phyloP scores from a whole-genome alignment of 2,888 invertebrate species.

The Clanis bilineata region DNA sequence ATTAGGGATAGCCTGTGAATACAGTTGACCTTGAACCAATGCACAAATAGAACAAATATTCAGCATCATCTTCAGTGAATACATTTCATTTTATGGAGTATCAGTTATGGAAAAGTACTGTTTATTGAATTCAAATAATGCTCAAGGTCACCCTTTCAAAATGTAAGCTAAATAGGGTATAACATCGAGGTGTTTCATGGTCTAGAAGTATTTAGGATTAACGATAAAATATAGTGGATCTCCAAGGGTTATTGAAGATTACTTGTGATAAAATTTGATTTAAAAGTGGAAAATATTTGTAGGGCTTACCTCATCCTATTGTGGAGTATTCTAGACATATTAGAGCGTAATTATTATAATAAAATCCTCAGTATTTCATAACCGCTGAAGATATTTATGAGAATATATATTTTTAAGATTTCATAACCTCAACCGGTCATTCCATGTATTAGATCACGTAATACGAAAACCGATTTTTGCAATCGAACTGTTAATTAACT shows the following conservation, averaged over 20 bases:
- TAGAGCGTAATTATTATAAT: slow-evolving; percentile 52
- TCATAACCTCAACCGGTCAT: slow-evolving; percentile 73
- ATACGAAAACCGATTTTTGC: slow-evolving; percentile 41
- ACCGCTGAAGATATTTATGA: slow-evolving; percentile 44
- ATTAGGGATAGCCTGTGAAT: not conserved
- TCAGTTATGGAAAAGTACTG: not conserved
- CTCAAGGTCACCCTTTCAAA: not conserved
- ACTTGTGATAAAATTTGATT: slow-evolving; percentile 21
- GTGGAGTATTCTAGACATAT: slow-evolving; percentile 77
- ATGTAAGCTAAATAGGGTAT: not conserved
- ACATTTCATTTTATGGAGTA: not conserved
- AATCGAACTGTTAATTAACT: slow-evolving; percentile 42
- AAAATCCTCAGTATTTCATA: slow-evolving; percentile 57
- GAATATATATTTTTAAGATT: slow-evolving; percentile 42
- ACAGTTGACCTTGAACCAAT: not conserved
- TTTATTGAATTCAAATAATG: not conserved
- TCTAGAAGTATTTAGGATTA: no score
- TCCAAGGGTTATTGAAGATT: not conserved
- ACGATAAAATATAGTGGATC: no score
- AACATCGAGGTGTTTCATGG: no score
- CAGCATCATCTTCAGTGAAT: not conserved
- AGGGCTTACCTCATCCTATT: slow-evolving; percentile 66
- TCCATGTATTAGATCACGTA: slow-evolving; percentile 46
- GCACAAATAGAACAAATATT: not conserved
- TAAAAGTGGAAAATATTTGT: slow-evolving; percentile 20